Percentiles rank a stretch among this genome's conserved stretches.
phyloP scores from a whole-genome alignment of 37 sponge, comb jelly and placozoan genomes.

The Corticium candelabrum region DNA sequence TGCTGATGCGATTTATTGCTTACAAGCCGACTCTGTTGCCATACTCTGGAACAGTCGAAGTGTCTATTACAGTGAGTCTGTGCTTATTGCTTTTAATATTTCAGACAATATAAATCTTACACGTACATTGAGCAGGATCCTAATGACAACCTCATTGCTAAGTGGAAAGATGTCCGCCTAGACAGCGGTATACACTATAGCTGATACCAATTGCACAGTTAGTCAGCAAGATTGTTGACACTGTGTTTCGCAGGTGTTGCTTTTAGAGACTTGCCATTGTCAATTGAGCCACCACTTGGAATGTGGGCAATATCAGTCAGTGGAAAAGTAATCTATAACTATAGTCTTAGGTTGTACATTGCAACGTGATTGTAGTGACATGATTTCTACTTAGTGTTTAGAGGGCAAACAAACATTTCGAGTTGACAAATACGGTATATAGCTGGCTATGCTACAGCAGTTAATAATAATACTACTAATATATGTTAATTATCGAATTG shows the following conservation, averaged over 20 bases:
- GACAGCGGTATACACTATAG: not conserved
- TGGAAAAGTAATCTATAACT: not conserved
- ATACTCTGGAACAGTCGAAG: not conserved
- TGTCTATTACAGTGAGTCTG: not conserved
- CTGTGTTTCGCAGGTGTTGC: not conserved
- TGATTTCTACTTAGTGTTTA: not conserved
- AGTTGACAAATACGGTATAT: slow-evolving; percentile 6
- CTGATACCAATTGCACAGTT: too few relatives aligned
- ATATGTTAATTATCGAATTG: not conserved
- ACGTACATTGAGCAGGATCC: too few relatives aligned
- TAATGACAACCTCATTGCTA: not conserved
- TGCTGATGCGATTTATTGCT: not conserved
- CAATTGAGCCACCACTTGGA: slow-evolving; percentile 13
- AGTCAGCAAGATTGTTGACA: too few relatives aligned
- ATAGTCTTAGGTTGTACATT: too few relatives aligned
- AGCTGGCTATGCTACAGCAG: not conserved
- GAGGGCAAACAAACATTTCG: not conserved
- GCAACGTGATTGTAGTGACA: not conserved
- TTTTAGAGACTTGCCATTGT: not conserved
- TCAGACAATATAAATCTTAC: too few relatives aligned
- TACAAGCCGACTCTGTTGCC: not conserved
- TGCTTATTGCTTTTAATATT: too few relatives aligned
- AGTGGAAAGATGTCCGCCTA: not conserved
- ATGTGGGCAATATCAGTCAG: slow-evolving; percentile 1
- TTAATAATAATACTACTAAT: not conserved